These are phyloP conservation scores for Zelleria hepariella DNA, from an alignment of 2,888 invertebrate genomes.

Conservation along the genomic window DNA sequence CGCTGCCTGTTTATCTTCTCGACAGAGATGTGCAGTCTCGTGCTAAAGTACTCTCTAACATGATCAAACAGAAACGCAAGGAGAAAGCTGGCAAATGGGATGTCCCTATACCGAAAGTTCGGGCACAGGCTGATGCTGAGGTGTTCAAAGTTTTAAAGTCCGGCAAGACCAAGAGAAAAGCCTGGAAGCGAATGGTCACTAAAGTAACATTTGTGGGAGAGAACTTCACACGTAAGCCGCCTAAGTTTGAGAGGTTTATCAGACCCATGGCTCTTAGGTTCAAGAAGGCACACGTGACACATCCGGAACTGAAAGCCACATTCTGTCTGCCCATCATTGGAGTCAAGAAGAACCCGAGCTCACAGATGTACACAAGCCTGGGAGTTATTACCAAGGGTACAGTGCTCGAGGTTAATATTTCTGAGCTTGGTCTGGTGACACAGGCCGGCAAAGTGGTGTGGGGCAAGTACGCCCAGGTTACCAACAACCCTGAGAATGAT, in stretches of 20 bases:
- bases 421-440: conserved; percentile 97
- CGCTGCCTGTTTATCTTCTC: conserved; percentile 95
- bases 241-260: conserved; percentile 98
- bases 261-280: conserved; percentile 97
- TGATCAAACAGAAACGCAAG: conserved; percentile 99
- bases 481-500: conserved; percentile 99
- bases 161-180: conserved; percentile 94
- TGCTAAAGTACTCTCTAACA: conserved; percentile 97
- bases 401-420: conserved; percentile 97
- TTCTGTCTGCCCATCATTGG: conserved; percentile 98
- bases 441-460: conserved; percentile 99
- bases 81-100: conserved; percentile 99
- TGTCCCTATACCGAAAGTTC: conserved; percentile 98
- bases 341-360: conserved; percentile 99
- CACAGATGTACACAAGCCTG: conserved; percentile 95
- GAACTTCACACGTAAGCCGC: conserved; percentile 98
- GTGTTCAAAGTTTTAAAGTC: conserved; percentile 94
- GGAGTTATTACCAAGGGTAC: conserved; percentile 99
- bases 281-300: conserved; percentile 98
- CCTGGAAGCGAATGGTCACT: conserved; percentile 99
- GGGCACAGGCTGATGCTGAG: conserved; percentile 96
- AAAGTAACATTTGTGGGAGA: conserved; percentile 99
- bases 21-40: conserved; percentile 95
- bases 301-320: conserved; percentile 98
- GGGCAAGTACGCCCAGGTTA: conserved; percentile 99